A percentile compares a stretch with the other conserved stretches of the same genome.
Evolutionary conservation across 2,113 vertebrate species (phyloP).

Genomic region (Dasypus novemcinctus): DNA sequence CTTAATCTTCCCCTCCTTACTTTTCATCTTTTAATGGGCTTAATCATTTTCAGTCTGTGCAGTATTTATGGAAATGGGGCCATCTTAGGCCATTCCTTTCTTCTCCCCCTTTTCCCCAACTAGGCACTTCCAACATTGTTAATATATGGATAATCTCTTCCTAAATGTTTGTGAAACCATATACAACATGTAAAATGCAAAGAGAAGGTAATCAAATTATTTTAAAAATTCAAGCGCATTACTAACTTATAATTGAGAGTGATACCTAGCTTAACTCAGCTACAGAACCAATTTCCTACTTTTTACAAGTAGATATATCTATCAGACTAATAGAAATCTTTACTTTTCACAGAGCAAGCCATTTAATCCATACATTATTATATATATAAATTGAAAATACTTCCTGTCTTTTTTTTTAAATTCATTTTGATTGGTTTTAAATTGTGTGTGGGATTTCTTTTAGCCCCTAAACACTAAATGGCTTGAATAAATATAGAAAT

Average conservation of each 20-base stretch:
- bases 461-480: neutral
- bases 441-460: conserved; percentile 46
- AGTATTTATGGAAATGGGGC: neutral
- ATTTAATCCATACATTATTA: neutral
- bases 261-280: neutral
- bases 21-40: neutral
- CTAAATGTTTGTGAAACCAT: neutral
- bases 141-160: neutral
- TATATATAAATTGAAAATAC: neutral
- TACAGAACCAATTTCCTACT: neutral
- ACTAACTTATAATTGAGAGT: neutral
- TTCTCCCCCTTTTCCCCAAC: neutral
- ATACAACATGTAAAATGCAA: neutral
- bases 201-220: neutral
- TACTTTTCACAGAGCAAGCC: neutral
- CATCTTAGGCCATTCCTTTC: neutral
- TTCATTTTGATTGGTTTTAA: conserved; percentile 8
- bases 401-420: neutral
- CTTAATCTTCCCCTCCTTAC: neutral
- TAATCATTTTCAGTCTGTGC: neutral
- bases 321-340: neutral
- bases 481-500: conserved; percentile 29
- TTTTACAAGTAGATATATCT: neutral
- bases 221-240: neutral
- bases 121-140: neutral